Evolutionary conservation across 53 echinoderm and acorn worm genomes (phyloP), one percentile per base, ranked within the genome.

Genomic region (Apostichopus leukothele): DNA sequence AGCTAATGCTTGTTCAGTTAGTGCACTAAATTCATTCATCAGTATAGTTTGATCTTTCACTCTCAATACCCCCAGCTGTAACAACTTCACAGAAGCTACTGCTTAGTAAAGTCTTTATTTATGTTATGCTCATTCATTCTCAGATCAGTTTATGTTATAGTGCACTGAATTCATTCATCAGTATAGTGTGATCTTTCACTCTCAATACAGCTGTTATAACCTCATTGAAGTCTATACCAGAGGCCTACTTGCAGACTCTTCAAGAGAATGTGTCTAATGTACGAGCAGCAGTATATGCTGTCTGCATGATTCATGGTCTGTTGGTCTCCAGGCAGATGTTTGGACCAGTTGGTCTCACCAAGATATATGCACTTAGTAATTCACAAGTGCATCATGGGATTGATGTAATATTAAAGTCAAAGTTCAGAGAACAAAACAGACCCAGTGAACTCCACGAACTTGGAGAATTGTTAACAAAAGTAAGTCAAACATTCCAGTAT

Each of bases 261-360:
- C 77, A 92, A 20, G 95, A 95, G 73, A 89, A 91, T 73, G 60
- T 93, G 51, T 88, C 92, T 11, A 76, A 87, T 59, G 52, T 94
- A 5, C 75, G 92, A 21, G 95, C 90, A 60, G 90, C 90, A 0
- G 89, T 91, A 5, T 95, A 91, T 53, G 95, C 95, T 14, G 84
- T 89, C 13, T 96, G 96, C 23, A 90, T 95, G 85, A 67, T 93
- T 66, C 96, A 96, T 79, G 95, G 93, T 7, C 74, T 96, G 5
- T 93, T 95, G 9, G 90, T 92, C 10, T 91, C 96, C 7, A 76
- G 96, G 21, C 96, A 96, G 92, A 93, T 89, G 90, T 96, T 90
- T 74, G 96, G 96, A 7, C 89, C 92, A 60, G 74, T 94, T 1
- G 96, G 96, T 55, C 89, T 96, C 75, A 91, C 93, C 2, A 95